phyloP scores from a whole-genome alignment of 2,888 invertebrate species.

The Nomada fabriciana region DNA sequence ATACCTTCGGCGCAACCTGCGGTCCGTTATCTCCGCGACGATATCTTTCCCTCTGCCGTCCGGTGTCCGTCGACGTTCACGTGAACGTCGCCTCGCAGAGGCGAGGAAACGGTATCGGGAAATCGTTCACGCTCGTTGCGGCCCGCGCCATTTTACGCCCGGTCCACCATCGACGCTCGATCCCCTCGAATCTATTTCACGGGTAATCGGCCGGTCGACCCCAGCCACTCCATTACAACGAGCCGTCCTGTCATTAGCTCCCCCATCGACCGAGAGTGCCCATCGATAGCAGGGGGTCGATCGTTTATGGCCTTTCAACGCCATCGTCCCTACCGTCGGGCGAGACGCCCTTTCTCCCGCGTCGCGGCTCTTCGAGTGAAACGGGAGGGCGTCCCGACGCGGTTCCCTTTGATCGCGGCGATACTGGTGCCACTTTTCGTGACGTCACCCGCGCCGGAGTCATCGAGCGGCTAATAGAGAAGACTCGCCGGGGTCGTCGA shows the following conservation, averaged over 20 bases:
- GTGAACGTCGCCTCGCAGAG: not conserved
- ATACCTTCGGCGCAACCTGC: conserved; percentile 18
- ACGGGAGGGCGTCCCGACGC: too few species aligned
- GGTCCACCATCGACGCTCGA: conserved; percentile 69
- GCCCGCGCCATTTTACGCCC: conserved; percentile 59
- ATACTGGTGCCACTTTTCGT: too few species aligned
- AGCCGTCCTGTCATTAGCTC: conserved; percentile 73
- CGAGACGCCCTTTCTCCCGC: not conserved
- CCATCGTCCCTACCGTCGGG: conserved; percentile 25
- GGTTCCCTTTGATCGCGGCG: too few species aligned
- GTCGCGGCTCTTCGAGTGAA: too few species aligned
- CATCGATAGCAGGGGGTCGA: conserved; percentile 61
- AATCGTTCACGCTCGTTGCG: not conserved
- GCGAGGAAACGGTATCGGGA: not conserved
- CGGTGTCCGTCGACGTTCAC: not conserved
- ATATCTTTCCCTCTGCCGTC: conserved; percentile 5
- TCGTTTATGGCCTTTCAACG: conserved; percentile 59
- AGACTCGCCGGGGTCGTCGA: conserved; percentile 11
- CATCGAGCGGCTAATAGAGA: not conserved
- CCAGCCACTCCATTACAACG: conserved; percentile 73
- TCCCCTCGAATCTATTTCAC: conserved; percentile 75
- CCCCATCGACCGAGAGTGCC: conserved; percentile 66
- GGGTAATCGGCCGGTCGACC: conserved; percentile 26
- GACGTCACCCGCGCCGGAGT: too few species aligned
- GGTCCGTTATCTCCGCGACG: conserved; percentile 19